These are phyloP conservation scores for Formica exsecta DNA, from an alignment of 1,140 invertebrate species.

Conservation along the genomic window DNA sequence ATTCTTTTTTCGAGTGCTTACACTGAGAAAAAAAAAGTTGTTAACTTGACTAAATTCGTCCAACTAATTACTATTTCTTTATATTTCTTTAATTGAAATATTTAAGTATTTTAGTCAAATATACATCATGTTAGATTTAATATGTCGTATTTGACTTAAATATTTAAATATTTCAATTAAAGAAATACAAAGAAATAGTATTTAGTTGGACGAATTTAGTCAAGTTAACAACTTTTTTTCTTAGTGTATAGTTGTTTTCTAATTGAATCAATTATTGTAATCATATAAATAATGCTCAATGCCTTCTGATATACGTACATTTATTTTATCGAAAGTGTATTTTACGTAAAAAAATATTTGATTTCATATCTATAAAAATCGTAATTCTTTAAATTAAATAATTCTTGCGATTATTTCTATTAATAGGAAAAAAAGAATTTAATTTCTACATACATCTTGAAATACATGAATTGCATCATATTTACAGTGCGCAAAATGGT, in stretches of 20 bases:
- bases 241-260: neutral
- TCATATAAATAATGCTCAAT: neutral
- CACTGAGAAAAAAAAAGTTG: no score
- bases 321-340: neutral
- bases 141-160: no score
- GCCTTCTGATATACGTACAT: neutral
- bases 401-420: neutral
- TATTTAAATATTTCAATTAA: no score
- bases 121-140: no score
- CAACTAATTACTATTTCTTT: no score
- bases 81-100: no score
- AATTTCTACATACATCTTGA: neutral
- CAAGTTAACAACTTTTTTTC: no score
- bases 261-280: neutral
- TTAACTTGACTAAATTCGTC: no score
- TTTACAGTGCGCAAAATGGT: neutral
- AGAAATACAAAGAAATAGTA: no score
- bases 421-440: neutral
- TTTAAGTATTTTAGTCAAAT: no score
- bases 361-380: neutral
- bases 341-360: neutral
- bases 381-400: neutral
- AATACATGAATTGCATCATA: slow-evolving; percentile 5
- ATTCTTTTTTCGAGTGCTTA: neutral
- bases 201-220: no score